Evolutionary conservation across 2,113 vertebrate species (phyloP), one percentile per base, ranked within the genome.

Genomic region (Otocyon megalotis): DNA sequence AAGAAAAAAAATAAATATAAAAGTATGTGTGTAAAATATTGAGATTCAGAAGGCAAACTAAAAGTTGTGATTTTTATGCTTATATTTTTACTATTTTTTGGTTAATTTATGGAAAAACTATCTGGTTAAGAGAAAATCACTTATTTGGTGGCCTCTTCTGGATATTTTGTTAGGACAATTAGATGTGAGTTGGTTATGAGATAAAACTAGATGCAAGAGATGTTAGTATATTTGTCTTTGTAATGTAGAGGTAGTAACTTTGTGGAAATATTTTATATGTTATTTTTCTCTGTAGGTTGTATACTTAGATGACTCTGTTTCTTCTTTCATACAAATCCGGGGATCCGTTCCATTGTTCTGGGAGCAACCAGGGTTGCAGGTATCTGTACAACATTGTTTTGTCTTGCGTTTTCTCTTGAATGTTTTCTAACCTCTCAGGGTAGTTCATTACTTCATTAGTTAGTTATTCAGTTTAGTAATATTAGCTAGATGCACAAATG

Each of bases 301-400:
- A 82, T 99, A 99, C 98, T 99, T 99, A 88, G 99, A 99, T 97
- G 99, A 99, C 88, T 99, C 98, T 96, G 99, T 99, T 43, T 99
- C 99, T 4, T 99, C 99, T 72, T 99, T 99, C 98, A 99, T 99
- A 97, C 99, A 99, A 98, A 99, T 99, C 97, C 99, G 99, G 95
- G 99, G 99, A 28, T 99, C 99, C 96, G 99, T 99, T 97, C 99
- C 99, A 1, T 98, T 99, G 93, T 99, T 99, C 98, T 99, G 99
- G 99, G 99, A 99, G 93, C 99, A 99, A 88, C 99, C 99, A 37
- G 99, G 99, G 63, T 99, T 99, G 96, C 99, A 99, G 99, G 99
- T 99, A 98, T 97, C 97, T 65, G 13, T 72, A 67, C 88, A 32
- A 48, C 54, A 28, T 83, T 97, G 5, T 71, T 88, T 82, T 88